phyloP scores from a whole-genome alignment of 2,113 vertebrate species.

The Ailuropoda melanoleuca region DNA sequence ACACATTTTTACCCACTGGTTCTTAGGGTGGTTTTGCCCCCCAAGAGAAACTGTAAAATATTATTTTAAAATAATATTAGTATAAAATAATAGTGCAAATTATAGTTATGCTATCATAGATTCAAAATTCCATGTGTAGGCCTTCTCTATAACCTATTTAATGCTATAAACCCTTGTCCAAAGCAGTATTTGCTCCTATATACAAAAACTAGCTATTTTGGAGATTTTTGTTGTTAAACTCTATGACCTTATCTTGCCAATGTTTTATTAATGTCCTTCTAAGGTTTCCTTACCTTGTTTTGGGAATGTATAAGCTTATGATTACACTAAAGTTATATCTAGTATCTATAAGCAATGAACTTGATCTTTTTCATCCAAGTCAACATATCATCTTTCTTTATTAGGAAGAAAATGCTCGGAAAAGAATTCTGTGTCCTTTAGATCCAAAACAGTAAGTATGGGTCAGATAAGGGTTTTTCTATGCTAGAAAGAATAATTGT shows the following conservation, averaged over 20 bases:
- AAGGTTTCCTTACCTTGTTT: neutral
- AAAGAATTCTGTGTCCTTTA: constrained; percentile 93
- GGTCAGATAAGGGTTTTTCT: neutral
- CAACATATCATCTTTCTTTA: constrained; percentile 64
- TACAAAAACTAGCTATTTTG: neutral
- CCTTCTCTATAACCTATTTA: neutral
- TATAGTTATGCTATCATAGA: neutral
- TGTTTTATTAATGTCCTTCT: constrained; percentile 22
- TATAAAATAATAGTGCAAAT: neutral
- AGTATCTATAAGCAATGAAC: neutral
- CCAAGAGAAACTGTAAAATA: neutral
- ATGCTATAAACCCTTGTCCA: neutral
- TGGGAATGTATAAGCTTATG: neutral
- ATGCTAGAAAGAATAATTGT: neutral
- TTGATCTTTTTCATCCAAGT: constrained; percentile 1
- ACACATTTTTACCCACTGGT: neutral
- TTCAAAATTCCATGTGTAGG: neutral
- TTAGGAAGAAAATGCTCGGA: constrained; percentile 85
- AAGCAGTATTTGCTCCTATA: neutral
- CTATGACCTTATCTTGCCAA: neutral
- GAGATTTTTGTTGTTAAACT: neutral
- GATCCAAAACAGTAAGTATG: constrained; percentile 96
- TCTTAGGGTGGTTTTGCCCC: neutral
- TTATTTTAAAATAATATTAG: too few species aligned
- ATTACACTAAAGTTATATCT: constrained; percentile 4